phyloP scores from a whole-genome alignment of 1,140 invertebrate species.

The Panulirus ornatus region DNA sequence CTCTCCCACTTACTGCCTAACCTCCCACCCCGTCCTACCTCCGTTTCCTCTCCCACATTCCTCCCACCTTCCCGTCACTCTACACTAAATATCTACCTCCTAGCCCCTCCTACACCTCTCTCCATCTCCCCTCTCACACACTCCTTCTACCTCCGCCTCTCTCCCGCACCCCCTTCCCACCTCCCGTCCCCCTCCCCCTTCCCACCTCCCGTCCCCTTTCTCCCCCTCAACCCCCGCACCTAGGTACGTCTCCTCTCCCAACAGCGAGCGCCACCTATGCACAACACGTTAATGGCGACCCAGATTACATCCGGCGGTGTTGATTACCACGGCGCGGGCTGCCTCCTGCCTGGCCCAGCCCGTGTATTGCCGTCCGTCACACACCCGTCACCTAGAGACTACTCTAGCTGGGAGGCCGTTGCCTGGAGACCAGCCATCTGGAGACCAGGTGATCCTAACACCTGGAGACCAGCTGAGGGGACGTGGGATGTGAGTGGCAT shows the following conservation, averaged over 20 bases:
- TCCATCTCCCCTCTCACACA: background rate
- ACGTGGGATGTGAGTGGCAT: too few species aligned
- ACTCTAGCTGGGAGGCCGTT: background rate
- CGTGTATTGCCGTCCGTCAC: background rate
- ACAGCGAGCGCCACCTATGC: background rate
- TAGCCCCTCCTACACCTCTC: background rate
- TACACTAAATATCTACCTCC: too few species aligned
- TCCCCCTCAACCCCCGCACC: background rate
- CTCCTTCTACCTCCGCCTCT: background rate
- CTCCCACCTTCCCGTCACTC: too few species aligned
- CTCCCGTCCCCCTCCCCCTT: background rate
- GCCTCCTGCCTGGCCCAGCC: background rate
- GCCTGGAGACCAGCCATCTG: background rate
- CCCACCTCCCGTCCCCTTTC: background rate
- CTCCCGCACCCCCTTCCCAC: background rate
- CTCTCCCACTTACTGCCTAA: background rate
- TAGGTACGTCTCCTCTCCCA: background rate
- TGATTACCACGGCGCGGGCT: background rate
- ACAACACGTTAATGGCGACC: background rate
- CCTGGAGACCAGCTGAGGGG: too few species aligned
- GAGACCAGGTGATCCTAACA: too few species aligned
- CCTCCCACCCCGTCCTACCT: too few species aligned
- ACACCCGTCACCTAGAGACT: too few species aligned
- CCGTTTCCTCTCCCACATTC: background rate
- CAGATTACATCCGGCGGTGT: conserved; percentile 11